Base-by-base conservation (phyloP, 2,113 vertebrate genomes). In the Psilopsiagon aurifrons region DNA sequence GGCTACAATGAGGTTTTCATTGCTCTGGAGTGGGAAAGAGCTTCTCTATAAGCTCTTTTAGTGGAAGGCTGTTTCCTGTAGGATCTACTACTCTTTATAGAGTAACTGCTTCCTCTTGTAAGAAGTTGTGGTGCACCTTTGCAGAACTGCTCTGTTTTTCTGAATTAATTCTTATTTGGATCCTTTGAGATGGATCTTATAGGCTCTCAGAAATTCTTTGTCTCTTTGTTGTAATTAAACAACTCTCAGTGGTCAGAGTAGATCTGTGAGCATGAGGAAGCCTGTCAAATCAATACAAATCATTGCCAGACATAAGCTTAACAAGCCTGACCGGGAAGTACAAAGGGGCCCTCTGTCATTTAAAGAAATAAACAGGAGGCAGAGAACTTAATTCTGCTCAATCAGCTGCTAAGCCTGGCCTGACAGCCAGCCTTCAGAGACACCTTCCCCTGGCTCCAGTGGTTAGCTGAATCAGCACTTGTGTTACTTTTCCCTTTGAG, bases 331-430 rank as follows among this genome's bases (percentile, higher is more conserved):
- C 70, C 3, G 2, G 92, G 76, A 95, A 86, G 71, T 92, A 89
- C 62, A 54, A 66, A 69, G 67, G 81, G 44, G 55, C 60, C 43
- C 44, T 84, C 68, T 88, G 68, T 78, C 85, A 83, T 69, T 78
- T 81, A 70, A 41, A 64, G 89, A 87, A 94, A 87, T 78, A 90
- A 96, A 92, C 73, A 75, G 77, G 69, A 84, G 92, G 51, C 88
- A 92, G 90, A 88, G 82, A 93, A 93, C 71, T 81, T 86, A 78
- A 80, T 81, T 90, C 78, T 70, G 75, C 71, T 93, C 51, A 33
- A 68, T 83, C 83, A 88, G 92, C 88, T 94, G 55, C 82, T 92
- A 71, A 94, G 64, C 85, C 85, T 75, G 75, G 43, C 25, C 85
- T 92, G 88, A 88, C 64, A 93, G 17, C 13, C 44, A 44, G 74